Evolutionary conservation across 2,888 invertebrate species (phyloP).

Genomic region (Neoitamus cyanurus): DNA sequence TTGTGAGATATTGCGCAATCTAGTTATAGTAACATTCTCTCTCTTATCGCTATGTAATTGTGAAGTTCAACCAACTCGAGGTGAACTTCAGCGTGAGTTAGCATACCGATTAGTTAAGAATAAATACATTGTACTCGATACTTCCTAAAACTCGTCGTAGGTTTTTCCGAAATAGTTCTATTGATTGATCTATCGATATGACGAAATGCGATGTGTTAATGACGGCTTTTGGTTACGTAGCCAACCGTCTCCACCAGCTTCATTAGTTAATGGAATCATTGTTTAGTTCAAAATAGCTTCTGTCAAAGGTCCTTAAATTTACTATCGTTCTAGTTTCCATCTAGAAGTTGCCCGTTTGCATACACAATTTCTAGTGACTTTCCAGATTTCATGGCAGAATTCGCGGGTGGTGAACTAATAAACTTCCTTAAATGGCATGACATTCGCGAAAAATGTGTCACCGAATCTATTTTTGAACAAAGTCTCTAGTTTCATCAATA

Average conservation of each 20-base stretch:
- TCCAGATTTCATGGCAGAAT: neutral
- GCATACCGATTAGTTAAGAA: neutral
- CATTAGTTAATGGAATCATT: no score
- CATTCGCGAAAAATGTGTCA: conserved; percentile 16
- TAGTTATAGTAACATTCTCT: neutral
- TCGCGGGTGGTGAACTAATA: neutral
- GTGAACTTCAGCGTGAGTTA: neutral
- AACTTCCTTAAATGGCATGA: neutral
- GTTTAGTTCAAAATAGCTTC: neutral
- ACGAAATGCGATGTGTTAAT: neutral
- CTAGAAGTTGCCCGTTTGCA: neutral
- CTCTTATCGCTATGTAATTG: neutral
- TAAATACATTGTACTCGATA: neutral
- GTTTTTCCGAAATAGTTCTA: neutral
- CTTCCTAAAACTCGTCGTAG: neutral
- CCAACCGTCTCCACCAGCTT: no score
- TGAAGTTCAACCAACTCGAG: neutral
- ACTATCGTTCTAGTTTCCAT: neutral
- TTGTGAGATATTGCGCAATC: neutral
- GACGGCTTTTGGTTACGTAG: no score
- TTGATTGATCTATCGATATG: neutral
- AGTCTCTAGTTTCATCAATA: conserved; percentile 14
- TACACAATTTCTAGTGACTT: neutral
- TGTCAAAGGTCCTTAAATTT: neutral
- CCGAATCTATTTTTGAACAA: neutral